Evolutionary conservation across 2,888 invertebrate species (phyloP).

Genomic region (Cheilosia vulpina): DNA sequence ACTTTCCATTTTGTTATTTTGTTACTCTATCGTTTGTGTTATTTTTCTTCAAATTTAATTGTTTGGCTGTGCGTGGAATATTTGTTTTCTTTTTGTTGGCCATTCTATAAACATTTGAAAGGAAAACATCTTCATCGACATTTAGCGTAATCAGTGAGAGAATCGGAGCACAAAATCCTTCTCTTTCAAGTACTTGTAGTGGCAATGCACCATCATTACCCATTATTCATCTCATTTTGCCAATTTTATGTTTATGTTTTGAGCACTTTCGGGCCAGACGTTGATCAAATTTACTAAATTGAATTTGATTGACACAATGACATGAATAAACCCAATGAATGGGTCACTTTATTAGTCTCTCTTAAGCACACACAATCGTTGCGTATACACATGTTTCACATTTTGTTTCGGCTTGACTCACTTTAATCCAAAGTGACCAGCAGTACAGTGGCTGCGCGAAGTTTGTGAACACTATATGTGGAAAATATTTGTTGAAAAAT

Average conservation of each 20-base stretch:
- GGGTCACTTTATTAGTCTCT: slow-evolving; percentile 52
- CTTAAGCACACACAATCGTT: slow-evolving; percentile 17
- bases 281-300: slow-evolving; percentile 67
- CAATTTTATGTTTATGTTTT: not conserved
- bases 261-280: slow-evolving; percentile 28
- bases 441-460: slow-evolving; percentile 12
- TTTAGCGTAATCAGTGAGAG: slow-evolving; percentile 25
- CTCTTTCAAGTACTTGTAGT: slow-evolving; percentile 11
- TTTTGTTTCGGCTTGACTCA: slow-evolving; percentile 6
- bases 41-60: slow-evolving; percentile 41
- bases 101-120: slow-evolving; percentile 18
- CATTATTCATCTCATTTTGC: slow-evolving; percentile 19
- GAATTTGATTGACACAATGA: slow-evolving; percentile 71
- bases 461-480: not conserved
- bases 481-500: not conserved
- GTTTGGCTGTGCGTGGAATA: slow-evolving; percentile 31
- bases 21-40: slow-evolving; percentile 8
- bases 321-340: slow-evolving; percentile 59
- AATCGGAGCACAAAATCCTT: slow-evolving; percentile 55
- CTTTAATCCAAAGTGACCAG: slow-evolving; percentile 32
- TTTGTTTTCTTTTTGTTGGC: slow-evolving; percentile 7
- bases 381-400: slow-evolving; percentile 17
- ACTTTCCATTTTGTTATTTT: slow-evolving; percentile 53
- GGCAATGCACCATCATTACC: slow-evolving; percentile 20
- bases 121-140: slow-evolving; percentile 8